Base-by-base conservation (phyloP, 2,888 invertebrate genomes). In the Himalopsyche japonica region DNA sequence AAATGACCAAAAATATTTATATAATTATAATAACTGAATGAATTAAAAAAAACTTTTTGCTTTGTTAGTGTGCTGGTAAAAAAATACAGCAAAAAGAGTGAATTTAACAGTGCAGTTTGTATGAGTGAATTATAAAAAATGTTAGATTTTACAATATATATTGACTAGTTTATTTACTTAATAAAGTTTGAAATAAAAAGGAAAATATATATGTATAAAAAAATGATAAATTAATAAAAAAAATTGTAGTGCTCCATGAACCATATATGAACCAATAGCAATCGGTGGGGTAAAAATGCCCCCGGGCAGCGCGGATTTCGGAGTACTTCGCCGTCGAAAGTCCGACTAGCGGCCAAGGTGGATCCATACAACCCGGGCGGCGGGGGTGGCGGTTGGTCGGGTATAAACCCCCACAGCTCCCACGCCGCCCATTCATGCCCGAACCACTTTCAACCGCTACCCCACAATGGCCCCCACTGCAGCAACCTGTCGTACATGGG, bases 401-500 rank as follows among this genome's bases (percentile, higher is more conserved):
- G 87, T 34, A 57, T 82, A 76, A 82, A 82, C 47, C 82, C 82
- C 76, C 84, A 83, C 49, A 82, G 82, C 30, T 85, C 86, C 85
- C 84, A 82, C 70, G 79, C 82, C 76, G 83, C 86, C 49, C 87
- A 87, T 79, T 81, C 82, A 20, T 87, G 87, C 82, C 86, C 86
- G 49, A 86, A 85, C 76, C 86, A 84, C 84, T 84, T 83, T 57
- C 81, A 76, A 70, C 82, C 84, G 7, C 32, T 82, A 20, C 83
- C 85, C 48, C 85, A 85, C 81, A 27, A 64, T 32, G 77, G 80
- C 8, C 86, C 86, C 4, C 86, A 86, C 77, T 86, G 86, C 84
- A 84, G 86, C 81, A 87, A 87, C 79, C 80, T 87, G 24, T 80
- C 86, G 20, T 87, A 84, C 79, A 87, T 87, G 87, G 84, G 86